Base-by-base conservation (phyloP, 2,888 invertebrate species). In the Amblyjoppa fuscipennis region DNA sequence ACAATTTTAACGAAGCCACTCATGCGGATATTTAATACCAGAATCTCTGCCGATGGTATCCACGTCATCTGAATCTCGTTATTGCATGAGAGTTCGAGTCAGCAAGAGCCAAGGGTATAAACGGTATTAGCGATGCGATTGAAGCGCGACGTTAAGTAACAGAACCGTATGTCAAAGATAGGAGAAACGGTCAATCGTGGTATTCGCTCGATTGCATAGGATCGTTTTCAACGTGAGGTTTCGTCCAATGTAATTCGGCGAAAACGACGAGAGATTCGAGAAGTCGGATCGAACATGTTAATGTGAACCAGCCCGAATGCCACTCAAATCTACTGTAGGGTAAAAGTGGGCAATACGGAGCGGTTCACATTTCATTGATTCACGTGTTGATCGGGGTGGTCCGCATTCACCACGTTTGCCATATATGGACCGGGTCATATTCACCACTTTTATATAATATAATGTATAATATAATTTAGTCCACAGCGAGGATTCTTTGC, bases 1-100 rank as follows among this genome's bases (percentile, higher is more conserved):
- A 64, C 64, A 45, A 25, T 13, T 28, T 61, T 34, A 74, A 68
- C 34, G 41, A 69, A 56, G 34, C 34, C 59, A 64, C 64, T 74
- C 38, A 11, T 11, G 74, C 66, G 49, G 45, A 74, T 45, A 20
- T 66, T 49, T 56, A 69, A 68, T 69, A 41, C 41, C 31, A 51
- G 38, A 51, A 9, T 71, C 77, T 51, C 56, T 25, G n/a, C 11
- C 11, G 25, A 11, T 7, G 13, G 11, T 11, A 28, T 28, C 1
- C 11, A 28, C 11, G 28, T 20, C 20, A 11, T 25, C 25, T 25
- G 3, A 0, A 4, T 20, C 28, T 25, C 9, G 59, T 59, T 59
- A 59, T 59, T 25, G 11, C 25, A 13, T 28, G 59, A 3, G 59
- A 11, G 25, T 11, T 59, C 59, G 11, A 25, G 28, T 25, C 59